Evolutionary conservation across 2,888 invertebrate genomes (phyloP), one percentile per base, ranked within the genome.

Genomic region (Hydraecia micacea): DNA sequence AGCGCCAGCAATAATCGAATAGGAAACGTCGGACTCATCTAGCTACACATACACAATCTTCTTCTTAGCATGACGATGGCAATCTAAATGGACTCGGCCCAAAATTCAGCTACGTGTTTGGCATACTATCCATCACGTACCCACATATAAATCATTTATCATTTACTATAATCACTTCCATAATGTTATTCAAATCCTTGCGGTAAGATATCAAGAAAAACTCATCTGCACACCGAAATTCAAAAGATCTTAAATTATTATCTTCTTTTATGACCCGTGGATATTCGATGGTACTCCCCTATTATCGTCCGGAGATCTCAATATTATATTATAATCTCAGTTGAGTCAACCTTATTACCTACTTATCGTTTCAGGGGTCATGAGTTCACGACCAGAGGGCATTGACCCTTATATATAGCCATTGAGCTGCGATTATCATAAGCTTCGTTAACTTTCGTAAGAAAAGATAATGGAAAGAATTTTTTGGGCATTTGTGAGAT

Each of bases 321-420:
- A 4, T 32, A 13, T 73, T 79, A 32, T 5, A 49, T 65, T 5
- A 49, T 65, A 69, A 84, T 83, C 49, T 75, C 21, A 55, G 69
- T 80, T 65, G 21, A 60, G 71, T 62, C 80, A 84, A 73, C 39
- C 32, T 55, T 60, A 60, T 21, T 70, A 32, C 46, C 63, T 84
- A 68, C 74, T 74, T 65, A 80, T 67, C 84, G 73, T 70, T 68
- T 13, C 42, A 74, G 69, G 62, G 80, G 69, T 69, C 65, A 70
- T 58, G 80, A 66, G 77, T 69, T 66, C 69, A 84, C 63, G 84
- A 80, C 28, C 66, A 70, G 66, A 36, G 84, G 70, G n/a, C 66
- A n/a, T 25, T 71, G 83, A 62, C 73, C 58, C 66, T 63, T 42
- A 15, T 42, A 18, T 42, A 62, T 49, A 49, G 58, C 65, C 67